Evolutionary conservation across 2,113 vertebrate genomes (phyloP).

Genomic region (Silurus glanis): DNA sequence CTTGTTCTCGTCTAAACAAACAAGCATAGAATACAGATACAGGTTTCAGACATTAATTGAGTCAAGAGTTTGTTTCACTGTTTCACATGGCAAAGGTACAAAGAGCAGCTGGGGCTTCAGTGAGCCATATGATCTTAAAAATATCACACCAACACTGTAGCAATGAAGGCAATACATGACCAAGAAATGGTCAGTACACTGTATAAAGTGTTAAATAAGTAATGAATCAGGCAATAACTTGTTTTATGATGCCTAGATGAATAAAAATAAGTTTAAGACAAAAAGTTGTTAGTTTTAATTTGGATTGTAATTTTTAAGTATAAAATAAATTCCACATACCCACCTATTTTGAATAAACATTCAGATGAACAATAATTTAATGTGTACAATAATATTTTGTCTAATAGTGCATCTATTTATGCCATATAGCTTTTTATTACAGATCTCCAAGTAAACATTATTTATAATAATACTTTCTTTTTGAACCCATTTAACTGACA

Average conservation of each 20-base stretch:
- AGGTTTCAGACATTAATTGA: conserved; percentile 40
- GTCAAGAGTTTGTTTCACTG: conserved; percentile 34
- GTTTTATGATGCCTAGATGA: background rate
- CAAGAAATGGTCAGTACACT: background rate
- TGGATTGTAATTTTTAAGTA: background rate
- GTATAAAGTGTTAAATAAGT: background rate
- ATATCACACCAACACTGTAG: background rate
- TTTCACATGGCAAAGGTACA: conserved; percentile 34
- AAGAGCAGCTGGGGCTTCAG: background rate
- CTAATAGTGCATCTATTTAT: background rate
- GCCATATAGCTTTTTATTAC: background rate
- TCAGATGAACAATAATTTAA: background rate
- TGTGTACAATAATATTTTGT: background rate
- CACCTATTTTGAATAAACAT: background rate
- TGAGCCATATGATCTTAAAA: conserved; percentile 32
- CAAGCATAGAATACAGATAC: conserved; percentile 42
- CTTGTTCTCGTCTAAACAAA: conserved; percentile 48
- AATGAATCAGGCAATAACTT: background rate
- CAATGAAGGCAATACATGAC: conserved; percentile 1
- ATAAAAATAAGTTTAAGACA: background rate
- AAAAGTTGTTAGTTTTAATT: background rate
- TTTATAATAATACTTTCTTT: background rate
- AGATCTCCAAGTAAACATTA: background rate
- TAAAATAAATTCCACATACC: background rate
- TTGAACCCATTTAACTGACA: no score